Base-by-base conservation (phyloP, 2,797 vertebrate species). In the Scarus forsteni region DNA sequence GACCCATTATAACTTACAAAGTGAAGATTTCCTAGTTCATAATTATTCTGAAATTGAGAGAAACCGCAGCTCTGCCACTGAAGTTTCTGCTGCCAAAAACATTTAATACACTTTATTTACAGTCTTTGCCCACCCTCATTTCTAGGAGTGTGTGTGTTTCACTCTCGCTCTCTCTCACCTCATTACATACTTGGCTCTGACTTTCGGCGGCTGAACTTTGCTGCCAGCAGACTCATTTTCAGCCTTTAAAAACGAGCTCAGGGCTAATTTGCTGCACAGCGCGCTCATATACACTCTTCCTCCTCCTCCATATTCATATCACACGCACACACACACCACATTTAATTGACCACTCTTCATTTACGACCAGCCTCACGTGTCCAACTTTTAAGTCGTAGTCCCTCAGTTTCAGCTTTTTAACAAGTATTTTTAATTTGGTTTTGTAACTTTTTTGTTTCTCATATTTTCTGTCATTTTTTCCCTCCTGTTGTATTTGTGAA, bases 151-250 rank as follows among this genome's bases (percentile, higher is more conserved):
- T 57, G 18, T 60, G 59, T 61, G 59, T 44, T 60, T 68, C 27
- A 53, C 51, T 59, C 44, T 64, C 62, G 66, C 50, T 65, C 74
- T 73, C 89, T 92, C 80, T 79, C 93, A 93, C 91, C 90, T 93
- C 93, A 92, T 94, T 93, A 93, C 88, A 83, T 84, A 83, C 81
- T 92, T 93, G 92, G 92, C 91, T 86, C 68, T 56, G 70, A 75
- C 53, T 49, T 75, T 81, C 60, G 56, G 77, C 72, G 76, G 79
- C 81, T 88, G 76, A 88, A 86, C 85, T 83, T 75, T 77, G 88
- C 85, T 94, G 92, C 90, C 91, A 93, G 88, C 89, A 62, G 74
- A 84, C 55, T 77, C 74, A 79, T 77, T 84, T 85, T 79, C 81
- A 70, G 82, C 78, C 74, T 88, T 84, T 90, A 88, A 87, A 87